phyloP scores from a whole-genome alignment of 2,113 vertebrate genomes.

The Colaptes auratus region DNA sequence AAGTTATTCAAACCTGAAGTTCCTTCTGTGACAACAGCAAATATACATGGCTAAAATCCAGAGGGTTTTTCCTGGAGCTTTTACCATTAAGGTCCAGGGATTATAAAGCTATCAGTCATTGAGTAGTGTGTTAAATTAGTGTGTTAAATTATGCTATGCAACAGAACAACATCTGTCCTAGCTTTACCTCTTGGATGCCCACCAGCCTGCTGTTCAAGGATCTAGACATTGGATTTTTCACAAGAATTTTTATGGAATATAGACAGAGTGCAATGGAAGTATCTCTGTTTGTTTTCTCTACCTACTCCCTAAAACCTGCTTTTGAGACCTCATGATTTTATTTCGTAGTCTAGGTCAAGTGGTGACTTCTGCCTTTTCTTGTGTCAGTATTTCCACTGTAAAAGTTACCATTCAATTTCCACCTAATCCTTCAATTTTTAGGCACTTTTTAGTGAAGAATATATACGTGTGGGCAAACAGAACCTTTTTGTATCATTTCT shows the following conservation, averaged over 20 bases:
- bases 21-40: not conserved
- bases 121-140: conserved; percentile 15
- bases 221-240: not conserved
- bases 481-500: not conserved
- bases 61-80: conserved; percentile 11
- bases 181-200: conserved; percentile 23
- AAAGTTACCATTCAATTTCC: not conserved
- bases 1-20: not conserved
- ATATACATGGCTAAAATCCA: not conserved
- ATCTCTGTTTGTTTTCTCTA: not conserved
- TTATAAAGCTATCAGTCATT: conserved; percentile 14
- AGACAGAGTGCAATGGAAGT: not conserved
- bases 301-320: not conserved
- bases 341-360: not conserved
- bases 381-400: not conserved
- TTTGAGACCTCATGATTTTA: not conserved
- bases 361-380: not conserved
- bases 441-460: not conserved
- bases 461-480: not conserved
- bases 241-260: not conserved
- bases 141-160: not conserved
- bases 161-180: not conserved
- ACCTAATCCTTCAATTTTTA: not conserved
- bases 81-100: conserved; percentile 3
- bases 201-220: not conserved